Percentiles rank a stretch among this genome's conserved stretches.
These are phyloP conservation scores for Caerostris darwini DNA, from an alignment of 1,140 invertebrate species.

Conservation along the genomic window DNA sequence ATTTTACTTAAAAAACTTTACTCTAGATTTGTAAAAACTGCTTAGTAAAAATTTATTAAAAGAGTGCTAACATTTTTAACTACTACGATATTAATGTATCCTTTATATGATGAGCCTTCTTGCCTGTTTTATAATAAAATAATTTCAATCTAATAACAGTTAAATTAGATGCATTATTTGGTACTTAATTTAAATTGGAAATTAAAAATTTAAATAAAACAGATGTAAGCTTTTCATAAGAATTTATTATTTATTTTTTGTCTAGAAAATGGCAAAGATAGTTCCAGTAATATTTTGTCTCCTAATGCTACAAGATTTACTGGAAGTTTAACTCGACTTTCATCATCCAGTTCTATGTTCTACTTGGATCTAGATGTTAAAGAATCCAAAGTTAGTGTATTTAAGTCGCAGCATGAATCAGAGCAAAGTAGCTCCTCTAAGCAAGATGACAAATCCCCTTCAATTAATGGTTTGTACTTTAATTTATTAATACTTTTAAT, in stretches of 20 bases:
- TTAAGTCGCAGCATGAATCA: slow-evolving; percentile 79
- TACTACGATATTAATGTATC: no score
- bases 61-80: no score
- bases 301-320: slow-evolving; percentile 52
- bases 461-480: slow-evolving; percentile 38
- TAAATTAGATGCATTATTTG: no score
- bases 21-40: no score
- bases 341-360: slow-evolving; percentile 86
- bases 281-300: slow-evolving; percentile 7
- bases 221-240: no score
- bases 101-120: no score
- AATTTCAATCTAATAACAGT: no score
- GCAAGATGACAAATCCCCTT: neutral
- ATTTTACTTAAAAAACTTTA: no score
- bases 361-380: slow-evolving; percentile 87
- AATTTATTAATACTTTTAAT: neutral
- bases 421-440: slow-evolving; percentile 16
- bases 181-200: no score
- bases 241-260: neutral
- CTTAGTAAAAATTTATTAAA: no score
- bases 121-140: no score
- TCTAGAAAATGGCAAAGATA: slow-evolving; percentile 39
- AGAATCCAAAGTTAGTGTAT: slow-evolving; percentile 85
- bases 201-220: no score
- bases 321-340: slow-evolving; percentile 81